Conservation (phyloP, 2,888 invertebrate genomes). For the Volucella bombylans region DNA sequence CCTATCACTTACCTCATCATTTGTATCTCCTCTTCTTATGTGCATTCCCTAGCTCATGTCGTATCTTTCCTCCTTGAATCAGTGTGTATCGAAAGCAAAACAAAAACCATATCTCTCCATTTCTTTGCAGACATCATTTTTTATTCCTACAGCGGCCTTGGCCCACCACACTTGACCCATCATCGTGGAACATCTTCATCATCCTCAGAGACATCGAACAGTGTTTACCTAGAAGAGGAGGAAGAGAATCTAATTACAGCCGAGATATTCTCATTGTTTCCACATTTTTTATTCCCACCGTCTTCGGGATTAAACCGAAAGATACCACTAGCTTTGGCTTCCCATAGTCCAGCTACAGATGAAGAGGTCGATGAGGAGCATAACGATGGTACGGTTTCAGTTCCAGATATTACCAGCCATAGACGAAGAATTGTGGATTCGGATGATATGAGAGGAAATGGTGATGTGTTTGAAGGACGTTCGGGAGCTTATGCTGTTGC, state of each 20-base stretch:
- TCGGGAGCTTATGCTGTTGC: conserved; percentile 51
- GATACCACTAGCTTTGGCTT: conserved; percentile 82
- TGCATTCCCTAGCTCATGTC: conserved; percentile 9
- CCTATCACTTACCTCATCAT: background rate
- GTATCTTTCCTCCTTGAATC: conserved; percentile 18
- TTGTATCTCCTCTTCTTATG: background rate
- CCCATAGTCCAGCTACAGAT: conserved; percentile 82
- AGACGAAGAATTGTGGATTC: conserved; percentile 78
- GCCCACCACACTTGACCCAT: conserved; percentile 79
- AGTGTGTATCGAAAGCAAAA: conserved; percentile 52
- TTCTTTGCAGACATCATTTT: conserved; percentile 74
- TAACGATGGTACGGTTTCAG: conserved; percentile 73
- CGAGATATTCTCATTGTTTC: conserved; percentile 84
- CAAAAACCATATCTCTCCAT: conserved; percentile 73
- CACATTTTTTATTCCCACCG: conserved; percentile 86
- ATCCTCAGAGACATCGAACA: conserved; percentile 83
- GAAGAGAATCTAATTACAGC: conserved; percentile 82
- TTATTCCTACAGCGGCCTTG: conserved; percentile 84
- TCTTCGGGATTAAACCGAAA: conserved; percentile 81
- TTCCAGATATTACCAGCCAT: conserved; percentile 74
- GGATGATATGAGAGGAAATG: conserved; percentile 42
- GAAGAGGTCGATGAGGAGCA: conserved; percentile 79
- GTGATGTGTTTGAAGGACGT: conserved; percentile 60
- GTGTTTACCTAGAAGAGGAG: conserved; percentile 82
- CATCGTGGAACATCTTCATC: conserved; percentile 58